Conservation (phyloP, 23 tunicate species). For the Trididemnum miniatum region DNA sequence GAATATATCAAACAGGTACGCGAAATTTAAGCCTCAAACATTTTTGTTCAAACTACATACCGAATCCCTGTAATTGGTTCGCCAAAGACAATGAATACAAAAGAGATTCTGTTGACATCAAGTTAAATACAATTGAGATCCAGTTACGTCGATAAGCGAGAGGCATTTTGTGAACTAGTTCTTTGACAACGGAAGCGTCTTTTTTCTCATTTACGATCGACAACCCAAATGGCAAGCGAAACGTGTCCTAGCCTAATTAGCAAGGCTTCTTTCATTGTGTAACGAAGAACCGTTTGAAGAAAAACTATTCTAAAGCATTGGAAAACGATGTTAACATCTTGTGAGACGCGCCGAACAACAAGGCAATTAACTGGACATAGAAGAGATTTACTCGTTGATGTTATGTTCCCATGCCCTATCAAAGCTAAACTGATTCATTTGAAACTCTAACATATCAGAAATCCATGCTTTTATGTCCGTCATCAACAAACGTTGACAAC, state of each 20-base stretch:
- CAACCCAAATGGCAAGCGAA: background rate
- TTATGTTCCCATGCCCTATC: background rate
- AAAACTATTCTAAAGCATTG: background rate
- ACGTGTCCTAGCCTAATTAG: constrained; percentile 32
- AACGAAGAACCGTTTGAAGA: constrained; percentile 4
- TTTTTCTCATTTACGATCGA: background rate
- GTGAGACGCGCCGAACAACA: constrained; percentile 15
- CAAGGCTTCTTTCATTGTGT: background rate
- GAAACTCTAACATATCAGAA: background rate
- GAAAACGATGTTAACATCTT: constrained; percentile 37
- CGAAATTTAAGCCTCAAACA: background rate
- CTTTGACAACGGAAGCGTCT: background rate
- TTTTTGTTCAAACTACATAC: constrained; percentile 19
- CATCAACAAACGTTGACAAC: too few species aligned
- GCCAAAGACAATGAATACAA: constrained; percentile 16
- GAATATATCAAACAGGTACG: constrained; percentile 12
- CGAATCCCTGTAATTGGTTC: constrained; percentile 33
- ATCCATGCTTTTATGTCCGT: background rate
- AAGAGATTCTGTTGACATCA: constrained; percentile 18
- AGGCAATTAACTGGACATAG: background rate
- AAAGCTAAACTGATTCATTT: too few species aligned
- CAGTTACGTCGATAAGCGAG: background rate
- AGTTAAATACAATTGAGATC: background rate
- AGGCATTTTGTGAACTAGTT: background rate
- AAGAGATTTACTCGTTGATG: background rate